Percentiles rank a stretch among this genome's conserved stretches.
These are phyloP conservation scores for Caerostris extrusa DNA, from an alignment of 1,140 invertebrate species.

Conservation along the genomic window DNA sequence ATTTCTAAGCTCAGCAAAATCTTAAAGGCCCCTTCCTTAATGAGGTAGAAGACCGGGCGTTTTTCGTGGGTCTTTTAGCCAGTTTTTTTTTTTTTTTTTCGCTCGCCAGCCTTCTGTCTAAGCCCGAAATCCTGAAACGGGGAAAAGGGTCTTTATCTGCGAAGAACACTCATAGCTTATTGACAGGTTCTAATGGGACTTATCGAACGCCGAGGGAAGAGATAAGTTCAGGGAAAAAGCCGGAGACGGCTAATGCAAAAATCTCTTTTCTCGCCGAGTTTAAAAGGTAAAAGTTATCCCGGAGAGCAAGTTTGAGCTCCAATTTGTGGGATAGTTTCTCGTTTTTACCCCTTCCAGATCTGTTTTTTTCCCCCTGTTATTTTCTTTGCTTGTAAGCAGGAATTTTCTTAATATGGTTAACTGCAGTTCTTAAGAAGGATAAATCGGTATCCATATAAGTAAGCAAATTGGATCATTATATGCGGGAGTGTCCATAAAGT, in stretches of 20 bases:
- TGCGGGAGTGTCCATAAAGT: too few relatives aligned
- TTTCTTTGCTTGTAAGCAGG: neutral
- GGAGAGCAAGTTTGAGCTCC: neutral
- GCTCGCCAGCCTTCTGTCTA: neutral
- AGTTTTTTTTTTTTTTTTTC: constrained; percentile 7
- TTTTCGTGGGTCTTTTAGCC: constrained; percentile 43
- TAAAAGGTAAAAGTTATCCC: constrained; percentile 73
- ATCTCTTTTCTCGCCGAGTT: constrained; percentile 49
- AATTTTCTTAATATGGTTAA: neutral
- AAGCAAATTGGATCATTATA: too few relatives aligned
- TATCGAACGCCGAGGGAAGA: constrained; percentile 72
- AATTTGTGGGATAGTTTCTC: constrained; percentile 46
- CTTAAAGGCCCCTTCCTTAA: constrained; percentile 68
- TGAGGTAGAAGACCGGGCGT: constrained; percentile 60
- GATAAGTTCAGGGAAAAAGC: constrained; percentile 66
- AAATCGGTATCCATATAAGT: too few relatives aligned
- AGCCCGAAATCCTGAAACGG: constrained; percentile 63
- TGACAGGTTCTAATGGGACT: constrained; percentile 77
- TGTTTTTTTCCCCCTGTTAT: neutral
- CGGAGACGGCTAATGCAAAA: constrained; percentile 68
- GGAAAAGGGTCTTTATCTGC: constrained; percentile 75
- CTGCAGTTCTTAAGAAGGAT: too few relatives aligned
- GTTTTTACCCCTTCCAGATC: neutral
- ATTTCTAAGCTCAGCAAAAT: constrained; percentile 71
- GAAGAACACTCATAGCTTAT: constrained; percentile 77